phyloP scores from a whole-genome alignment of 2,888 invertebrate genomes.

The Campoplex nolae region DNA sequence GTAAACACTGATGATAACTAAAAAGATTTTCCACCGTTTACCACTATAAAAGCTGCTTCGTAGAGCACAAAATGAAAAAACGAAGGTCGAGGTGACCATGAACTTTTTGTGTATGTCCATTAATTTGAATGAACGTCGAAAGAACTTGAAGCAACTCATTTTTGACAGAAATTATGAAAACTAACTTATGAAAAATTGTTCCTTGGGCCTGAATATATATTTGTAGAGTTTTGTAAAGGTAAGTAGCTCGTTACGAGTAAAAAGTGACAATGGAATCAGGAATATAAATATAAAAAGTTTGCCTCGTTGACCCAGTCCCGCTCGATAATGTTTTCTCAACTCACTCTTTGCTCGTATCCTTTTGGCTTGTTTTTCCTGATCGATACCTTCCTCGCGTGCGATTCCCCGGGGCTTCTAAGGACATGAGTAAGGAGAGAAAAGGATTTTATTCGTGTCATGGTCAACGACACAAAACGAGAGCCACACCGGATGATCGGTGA shows the following conservation, averaged over 20 bases:
- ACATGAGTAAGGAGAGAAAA: constrained; percentile 20
- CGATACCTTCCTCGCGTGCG: constrained; percentile 38
- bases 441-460: constrained; percentile 66
- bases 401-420: constrained; percentile 37
- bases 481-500: constrained; percentile 56
- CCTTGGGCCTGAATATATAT: neutral
- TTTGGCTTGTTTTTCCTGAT: constrained; percentile 54
- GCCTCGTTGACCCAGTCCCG: constrained; percentile 51
- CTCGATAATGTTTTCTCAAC: constrained; percentile 10
- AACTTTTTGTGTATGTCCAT: neutral
- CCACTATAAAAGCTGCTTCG: neutral
- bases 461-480: constrained; percentile 44
- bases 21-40: neutral
- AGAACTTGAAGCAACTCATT: neutral
- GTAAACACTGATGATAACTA: neutral
- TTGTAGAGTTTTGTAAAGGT: neutral
- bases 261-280: neutral
- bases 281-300: constrained; percentile 25
- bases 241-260: neutral
- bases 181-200: neutral
- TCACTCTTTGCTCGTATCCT: constrained; percentile 14
- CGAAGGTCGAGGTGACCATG: neutral
- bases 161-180: neutral
- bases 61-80: neutral
- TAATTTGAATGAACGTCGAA: neutral